These are phyloP conservation scores for Cryptocheilus praepositus DNA, from an alignment of 2,888 invertebrate species.

Conservation along the genomic window DNA sequence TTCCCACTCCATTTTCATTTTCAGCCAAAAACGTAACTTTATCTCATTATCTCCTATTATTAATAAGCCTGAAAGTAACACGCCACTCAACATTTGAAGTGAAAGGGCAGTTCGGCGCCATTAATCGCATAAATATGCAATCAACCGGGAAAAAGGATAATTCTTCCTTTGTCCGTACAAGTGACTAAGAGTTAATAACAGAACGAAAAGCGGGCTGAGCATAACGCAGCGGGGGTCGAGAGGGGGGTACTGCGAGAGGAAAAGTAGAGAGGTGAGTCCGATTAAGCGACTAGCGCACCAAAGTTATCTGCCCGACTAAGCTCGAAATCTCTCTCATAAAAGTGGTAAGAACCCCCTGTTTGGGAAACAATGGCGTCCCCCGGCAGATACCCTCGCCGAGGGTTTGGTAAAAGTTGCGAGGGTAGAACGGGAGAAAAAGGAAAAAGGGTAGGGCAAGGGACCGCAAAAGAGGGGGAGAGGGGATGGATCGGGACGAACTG, in stretches of 20 bases:
- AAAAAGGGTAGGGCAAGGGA: neutral
- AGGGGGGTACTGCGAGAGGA: conserved; percentile 15
- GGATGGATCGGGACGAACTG: conserved; percentile 4
- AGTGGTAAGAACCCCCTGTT: conserved; percentile 68
- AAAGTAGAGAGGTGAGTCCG: conserved; percentile 26
- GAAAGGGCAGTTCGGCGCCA: no score
- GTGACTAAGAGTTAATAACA: conserved; percentile 38
- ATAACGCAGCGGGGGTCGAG: neutral
- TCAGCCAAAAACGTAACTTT: no score
- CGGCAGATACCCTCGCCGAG: conserved; percentile 28
- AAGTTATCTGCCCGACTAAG: conserved; percentile 68
- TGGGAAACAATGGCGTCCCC: conserved; percentile 63
- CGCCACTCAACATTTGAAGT: no score
- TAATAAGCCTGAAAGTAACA: no score
- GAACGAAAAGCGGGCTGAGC: conserved; percentile 8
- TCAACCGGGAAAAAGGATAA: neutral
- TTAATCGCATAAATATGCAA: conserved; percentile 3
- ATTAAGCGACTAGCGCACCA: conserved; percentile 56
- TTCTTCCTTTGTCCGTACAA: neutral
- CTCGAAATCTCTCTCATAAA: conserved; percentile 69
- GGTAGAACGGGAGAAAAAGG: conserved; percentile 15
- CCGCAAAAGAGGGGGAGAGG: neutral
- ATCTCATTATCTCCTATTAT: no score
- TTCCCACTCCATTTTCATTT: no score
- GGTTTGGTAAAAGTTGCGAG: conserved; percentile 45